Conservation (phyloP, 2,113 vertebrate genomes). For the Psophia crepitans region DNA sequence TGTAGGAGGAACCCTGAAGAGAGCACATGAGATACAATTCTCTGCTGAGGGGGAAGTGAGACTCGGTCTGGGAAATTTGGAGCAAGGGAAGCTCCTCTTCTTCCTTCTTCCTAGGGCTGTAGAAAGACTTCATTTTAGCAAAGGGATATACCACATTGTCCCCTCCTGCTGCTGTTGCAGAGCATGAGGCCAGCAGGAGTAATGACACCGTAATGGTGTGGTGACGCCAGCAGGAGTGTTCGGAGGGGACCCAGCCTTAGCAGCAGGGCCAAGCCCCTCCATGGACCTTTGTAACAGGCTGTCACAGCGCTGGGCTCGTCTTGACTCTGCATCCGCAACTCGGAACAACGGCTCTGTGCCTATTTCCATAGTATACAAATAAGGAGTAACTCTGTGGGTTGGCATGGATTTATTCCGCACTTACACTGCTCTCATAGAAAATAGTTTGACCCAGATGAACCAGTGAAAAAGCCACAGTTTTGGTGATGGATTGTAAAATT, state of each 20-base stretch:
- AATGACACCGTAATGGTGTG: accelerated
- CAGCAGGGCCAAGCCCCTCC: neutral
- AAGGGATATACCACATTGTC: neutral
- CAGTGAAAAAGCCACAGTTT: slow-evolving; percentile 1
- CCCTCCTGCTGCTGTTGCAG: neutral
- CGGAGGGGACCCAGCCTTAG: neutral
- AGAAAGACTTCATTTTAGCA: slow-evolving; percentile 36
- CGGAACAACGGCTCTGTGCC: neutral
- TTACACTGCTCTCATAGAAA: neutral
- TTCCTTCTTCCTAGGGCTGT: neutral
- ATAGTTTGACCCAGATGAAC: neutral
- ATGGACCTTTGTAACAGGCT: accelerated
- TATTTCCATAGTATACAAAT: neutral
- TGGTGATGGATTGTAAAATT: slow-evolving; percentile 20
- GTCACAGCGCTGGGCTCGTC: accelerated
- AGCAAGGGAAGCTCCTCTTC: neutral
- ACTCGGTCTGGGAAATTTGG: neutral
- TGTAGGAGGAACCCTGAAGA: neutral
- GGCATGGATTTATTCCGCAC: neutral
- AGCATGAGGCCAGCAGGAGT: neutral
- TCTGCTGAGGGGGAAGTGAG: neutral
- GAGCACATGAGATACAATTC: neutral
- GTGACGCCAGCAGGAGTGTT: neutral
- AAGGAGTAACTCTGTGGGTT: neutral
- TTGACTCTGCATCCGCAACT: neutral